Conservation (phyloP, 2,113 vertebrate species). For the Labeo catla region DNA sequence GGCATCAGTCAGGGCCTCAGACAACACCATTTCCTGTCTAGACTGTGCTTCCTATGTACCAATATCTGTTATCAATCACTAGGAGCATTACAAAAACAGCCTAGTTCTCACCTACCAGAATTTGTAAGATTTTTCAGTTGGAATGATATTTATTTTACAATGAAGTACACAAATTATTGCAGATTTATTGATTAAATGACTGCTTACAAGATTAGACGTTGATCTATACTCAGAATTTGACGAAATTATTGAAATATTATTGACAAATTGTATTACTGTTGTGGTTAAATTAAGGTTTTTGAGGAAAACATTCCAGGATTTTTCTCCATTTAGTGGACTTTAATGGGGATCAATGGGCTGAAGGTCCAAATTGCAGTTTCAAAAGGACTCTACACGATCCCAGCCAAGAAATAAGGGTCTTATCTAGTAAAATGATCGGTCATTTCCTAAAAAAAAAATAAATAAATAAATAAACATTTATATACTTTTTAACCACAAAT, state of each 20-base stretch:
- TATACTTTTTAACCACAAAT: no score
- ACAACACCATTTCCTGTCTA: conserved; percentile 30
- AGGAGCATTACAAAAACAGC: neutral
- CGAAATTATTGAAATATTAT: neutral
- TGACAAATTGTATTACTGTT: neutral
- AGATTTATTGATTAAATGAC: neutral
- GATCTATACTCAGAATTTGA: neutral
- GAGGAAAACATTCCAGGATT: no score
- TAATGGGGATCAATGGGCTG: no score
- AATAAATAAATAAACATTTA: no score
- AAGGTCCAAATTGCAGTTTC: no score
- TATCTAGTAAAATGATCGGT: no score
- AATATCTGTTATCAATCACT: conserved; percentile 27
- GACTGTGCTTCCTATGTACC: neutral
- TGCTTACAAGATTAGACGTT: no score
- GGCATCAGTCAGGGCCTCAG: conserved; percentile 63
- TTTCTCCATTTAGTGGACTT: no score
- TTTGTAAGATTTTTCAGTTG: neutral
- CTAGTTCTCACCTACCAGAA: neutral
- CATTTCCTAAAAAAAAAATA: no score
- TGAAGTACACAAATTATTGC: neutral
- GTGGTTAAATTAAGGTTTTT: neutral
- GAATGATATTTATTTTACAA: neutral
- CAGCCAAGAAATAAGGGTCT: no score
- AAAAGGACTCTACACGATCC: no score